These are phyloP conservation scores for Zele albiditarsus DNA, from an alignment of 2,888 invertebrate genomes.

Conservation along the genomic window DNA sequence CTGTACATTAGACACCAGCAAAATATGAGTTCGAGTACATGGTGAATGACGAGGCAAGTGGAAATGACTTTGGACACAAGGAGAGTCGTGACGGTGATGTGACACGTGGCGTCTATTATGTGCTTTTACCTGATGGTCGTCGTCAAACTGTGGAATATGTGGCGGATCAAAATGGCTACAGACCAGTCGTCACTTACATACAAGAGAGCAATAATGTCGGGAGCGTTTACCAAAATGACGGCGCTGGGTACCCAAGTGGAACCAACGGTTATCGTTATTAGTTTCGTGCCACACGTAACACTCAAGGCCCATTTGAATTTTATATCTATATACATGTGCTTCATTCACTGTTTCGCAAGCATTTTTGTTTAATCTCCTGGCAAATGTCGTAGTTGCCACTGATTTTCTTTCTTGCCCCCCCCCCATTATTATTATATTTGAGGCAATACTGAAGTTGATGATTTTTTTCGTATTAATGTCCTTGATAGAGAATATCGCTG, in stretches of 20 bases:
- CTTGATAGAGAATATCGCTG: neutral
- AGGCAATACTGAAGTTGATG: neutral
- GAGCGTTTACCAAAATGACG: constrained; percentile 49
- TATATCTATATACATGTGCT: neutral
- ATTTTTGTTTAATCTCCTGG: neutral
- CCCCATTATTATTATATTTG: neutral
- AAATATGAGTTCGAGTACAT: constrained; percentile 73
- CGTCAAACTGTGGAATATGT: constrained; percentile 80
- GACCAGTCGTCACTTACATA: constrained; percentile 80
- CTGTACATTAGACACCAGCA: constrained; percentile 66
- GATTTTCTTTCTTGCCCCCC: neutral
- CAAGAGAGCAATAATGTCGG: constrained; percentile 69
- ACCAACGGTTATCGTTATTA: constrained; percentile 57
- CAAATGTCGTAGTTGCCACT: neutral
- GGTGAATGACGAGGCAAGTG: constrained; percentile 70
- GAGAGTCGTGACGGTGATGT: constrained; percentile 71
- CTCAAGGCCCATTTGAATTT: constrained; percentile 3
- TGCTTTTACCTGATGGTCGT: constrained; percentile 71
- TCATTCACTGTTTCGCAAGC: neutral
- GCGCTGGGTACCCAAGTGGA: constrained; percentile 49
- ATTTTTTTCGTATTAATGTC: neutral
- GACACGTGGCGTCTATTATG: constrained; percentile 71
- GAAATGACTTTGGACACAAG: constrained; percentile 71
- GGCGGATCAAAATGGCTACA: constrained; percentile 81
- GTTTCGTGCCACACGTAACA: constrained; percentile 38